Base-by-base conservation (phyloP, 2,113 vertebrate genomes). In the Carollia perspicillata region DNA sequence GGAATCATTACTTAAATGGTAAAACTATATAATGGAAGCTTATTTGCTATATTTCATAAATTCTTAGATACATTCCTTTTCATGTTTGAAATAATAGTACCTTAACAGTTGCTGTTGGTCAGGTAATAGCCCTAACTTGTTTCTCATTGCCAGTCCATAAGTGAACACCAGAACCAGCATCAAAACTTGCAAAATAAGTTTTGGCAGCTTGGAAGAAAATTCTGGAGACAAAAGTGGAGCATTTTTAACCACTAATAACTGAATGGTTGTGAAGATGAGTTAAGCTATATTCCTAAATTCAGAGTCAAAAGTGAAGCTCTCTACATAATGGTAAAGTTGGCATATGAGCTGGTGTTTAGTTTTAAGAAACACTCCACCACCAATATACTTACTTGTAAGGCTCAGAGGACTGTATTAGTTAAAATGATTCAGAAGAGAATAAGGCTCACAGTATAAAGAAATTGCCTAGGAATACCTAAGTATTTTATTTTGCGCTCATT, bases 1-100 rank as follows among this genome's bases (percentile, higher is more conserved):
- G 16, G 49, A 92, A 66, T 80, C n/a, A 63, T 79, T 90, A 77
- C 91, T 85, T 95, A 90, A 92, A 30, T 84, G 85, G n/a, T 77
- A 77, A 68, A 92, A 40, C 42, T 74, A 7, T 80, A 35, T 40
- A 74, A 72, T 80, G 68, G 26, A 47, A 86, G 18, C 49, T 51
- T 51, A 63, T 83, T 66, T 93, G 68, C 44, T 51, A 9, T 58
- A 37, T 53, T 81, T 74, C 10, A 65, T 63, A 33, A 87, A 51
- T 74, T 96, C 35, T 84, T 85, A 83, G 58, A 84, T 87, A 80
- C 6, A 42, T 74, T 90, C 42, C 42, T 77, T 94, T 90, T 84
- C 35, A 60, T 72, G 84, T 88, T 91, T 90, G 53, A 88, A 87
- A 68, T 69, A 47, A 42, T 89, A 91, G 65, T 78, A 17, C 44